These are phyloP conservation scores for Ammospiza maritima DNA, from an alignment of 2,797 vertebrate species.

Conservation along the genomic window DNA sequence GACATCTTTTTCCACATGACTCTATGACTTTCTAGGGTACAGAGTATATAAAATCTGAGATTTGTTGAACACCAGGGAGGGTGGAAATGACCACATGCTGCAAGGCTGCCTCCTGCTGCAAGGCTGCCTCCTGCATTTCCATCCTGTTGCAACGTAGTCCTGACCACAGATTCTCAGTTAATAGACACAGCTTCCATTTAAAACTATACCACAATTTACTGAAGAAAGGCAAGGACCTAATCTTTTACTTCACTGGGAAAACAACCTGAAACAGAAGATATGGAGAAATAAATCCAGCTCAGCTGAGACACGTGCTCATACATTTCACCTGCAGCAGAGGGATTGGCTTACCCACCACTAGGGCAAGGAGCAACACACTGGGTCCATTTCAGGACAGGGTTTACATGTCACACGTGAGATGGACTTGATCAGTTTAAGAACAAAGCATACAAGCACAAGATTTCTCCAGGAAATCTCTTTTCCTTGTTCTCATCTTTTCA, in stretches of 20 bases:
- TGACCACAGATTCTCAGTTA: not conserved
- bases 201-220: not conserved
- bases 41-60: not conserved
- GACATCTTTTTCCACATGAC: not conserved
- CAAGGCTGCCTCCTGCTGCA: not conserved
- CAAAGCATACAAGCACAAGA: not conserved
- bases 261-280: not conserved
- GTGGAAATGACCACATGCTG: not conserved
- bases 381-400: not conserved
- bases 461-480: not conserved
- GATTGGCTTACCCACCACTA: not conserved
- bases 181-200: not conserved
- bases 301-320: rapidly evolving
- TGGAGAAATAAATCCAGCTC: not conserved
- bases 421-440: not conserved
- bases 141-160: not conserved
- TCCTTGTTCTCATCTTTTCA: not conserved
- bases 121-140: not conserved
- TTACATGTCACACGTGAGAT: not conserved
- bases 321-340: not conserved
- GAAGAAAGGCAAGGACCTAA: not conserved
- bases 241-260: not conserved
- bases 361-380: not conserved
- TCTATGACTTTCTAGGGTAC: not conserved
- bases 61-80: not conserved